Percentiles rank a stretch among this genome's conserved stretches.
Conservation (phyloP, 2,113 vertebrate species). For the Mobula birostris region DNA sequence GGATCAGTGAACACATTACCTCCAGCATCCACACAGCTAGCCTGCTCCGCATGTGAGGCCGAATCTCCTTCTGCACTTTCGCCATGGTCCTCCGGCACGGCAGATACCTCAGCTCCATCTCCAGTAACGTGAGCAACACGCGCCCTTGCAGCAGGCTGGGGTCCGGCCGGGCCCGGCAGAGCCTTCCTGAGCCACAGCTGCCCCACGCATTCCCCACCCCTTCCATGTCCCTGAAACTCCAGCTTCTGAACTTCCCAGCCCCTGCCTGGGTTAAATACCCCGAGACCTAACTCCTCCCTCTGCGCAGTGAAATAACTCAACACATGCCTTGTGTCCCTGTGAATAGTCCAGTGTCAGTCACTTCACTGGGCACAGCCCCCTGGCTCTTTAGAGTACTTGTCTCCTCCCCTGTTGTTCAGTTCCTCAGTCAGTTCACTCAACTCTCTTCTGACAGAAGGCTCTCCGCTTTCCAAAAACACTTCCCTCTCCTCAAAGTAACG, state of each 20-base stretch:
- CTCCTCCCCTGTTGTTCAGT: background rate
- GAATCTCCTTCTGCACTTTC: slow-evolving; percentile 55
- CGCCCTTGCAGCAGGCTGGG: slow-evolving; percentile 56
- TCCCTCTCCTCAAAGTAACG: background rate
- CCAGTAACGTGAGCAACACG: slow-evolving; percentile 60
- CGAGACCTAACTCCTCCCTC: slow-evolving; percentile 14
- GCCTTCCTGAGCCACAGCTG: background rate
- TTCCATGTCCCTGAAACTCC: background rate
- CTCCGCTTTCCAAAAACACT: background rate
- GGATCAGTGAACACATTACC: slow-evolving; percentile 44
- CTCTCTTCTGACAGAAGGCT: background rate
- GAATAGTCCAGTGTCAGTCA: background rate
- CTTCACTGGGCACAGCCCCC: no score
- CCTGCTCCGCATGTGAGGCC: slow-evolving; percentile 58
- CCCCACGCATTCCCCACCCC: background rate
- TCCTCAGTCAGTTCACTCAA: background rate
- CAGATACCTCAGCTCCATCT: slow-evolving; percentile 56
- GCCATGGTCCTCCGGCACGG: slow-evolving; percentile 58
- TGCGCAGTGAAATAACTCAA: background rate
- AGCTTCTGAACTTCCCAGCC: background rate
- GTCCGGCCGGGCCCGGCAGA: slow-evolving; percentile 58
- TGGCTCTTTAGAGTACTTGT: background rate
- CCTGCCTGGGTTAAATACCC: slow-evolving; percentile 39
- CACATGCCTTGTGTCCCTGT: background rate
- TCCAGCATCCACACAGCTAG: slow-evolving; percentile 64